Conservation (phyloP, 2,797 vertebrate genomes). For the Enoplosus armatus region DNA sequence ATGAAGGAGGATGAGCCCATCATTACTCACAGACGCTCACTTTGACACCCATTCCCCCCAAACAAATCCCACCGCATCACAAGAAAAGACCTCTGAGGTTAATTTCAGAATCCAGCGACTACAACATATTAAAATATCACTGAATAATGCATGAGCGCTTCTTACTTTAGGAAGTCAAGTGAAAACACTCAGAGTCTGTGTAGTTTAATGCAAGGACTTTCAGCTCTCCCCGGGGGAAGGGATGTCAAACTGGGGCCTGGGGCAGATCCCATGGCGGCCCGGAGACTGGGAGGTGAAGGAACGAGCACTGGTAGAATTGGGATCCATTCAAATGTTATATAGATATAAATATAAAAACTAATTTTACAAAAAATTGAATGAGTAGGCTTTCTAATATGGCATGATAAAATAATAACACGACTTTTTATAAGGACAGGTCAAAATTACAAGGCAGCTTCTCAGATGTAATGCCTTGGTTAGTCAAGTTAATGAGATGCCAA, state of each 20-base stretch:
- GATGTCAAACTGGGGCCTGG: slow-evolving; percentile 73
- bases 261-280: slow-evolving; percentile 52
- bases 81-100: slow-evolving; percentile 33
- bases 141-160: slow-evolving; percentile 87
- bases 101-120: slow-evolving; percentile 62
- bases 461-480: not conserved
- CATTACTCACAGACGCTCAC: not conserved
- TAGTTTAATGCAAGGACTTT: slow-evolving; percentile 74
- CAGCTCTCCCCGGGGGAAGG: slow-evolving; percentile 72
- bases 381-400: not conserved
- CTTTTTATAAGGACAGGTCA: not conserved
- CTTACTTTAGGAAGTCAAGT: slow-evolving; percentile 90
- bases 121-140: slow-evolving; percentile 88
- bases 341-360: not conserved
- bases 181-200: slow-evolving; percentile 88
- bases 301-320: not conserved
- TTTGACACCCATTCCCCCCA: not conserved
- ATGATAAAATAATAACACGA: not conserved
- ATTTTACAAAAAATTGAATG: not conserved
- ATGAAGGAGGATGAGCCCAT: not conserved
- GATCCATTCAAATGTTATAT: not conserved
- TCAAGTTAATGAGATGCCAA: not conserved
- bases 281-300: slow-evolving; percentile 34
- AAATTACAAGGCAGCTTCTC: not conserved
- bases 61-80: slow-evolving; percentile 28